Evolutionary conservation across 1,140 invertebrate species (phyloP).

Genomic region (Chelonus insularis): DNA sequence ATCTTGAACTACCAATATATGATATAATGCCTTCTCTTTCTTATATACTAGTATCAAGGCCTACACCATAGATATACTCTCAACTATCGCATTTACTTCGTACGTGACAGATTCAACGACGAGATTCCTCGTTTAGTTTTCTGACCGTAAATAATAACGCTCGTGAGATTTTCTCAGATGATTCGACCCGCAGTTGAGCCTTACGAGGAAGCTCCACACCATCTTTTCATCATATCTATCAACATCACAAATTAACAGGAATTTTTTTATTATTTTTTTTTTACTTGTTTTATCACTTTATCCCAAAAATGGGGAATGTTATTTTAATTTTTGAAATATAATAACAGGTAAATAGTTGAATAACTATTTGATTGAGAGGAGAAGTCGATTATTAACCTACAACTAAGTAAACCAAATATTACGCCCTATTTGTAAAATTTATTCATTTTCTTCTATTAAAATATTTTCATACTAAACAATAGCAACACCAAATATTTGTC

Average conservation of each 20-base stretch:
- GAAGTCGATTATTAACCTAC: no score
- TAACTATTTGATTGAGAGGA: no score
- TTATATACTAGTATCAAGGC: neutral
- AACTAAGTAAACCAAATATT: no score
- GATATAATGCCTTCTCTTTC: neutral
- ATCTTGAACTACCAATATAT: neutral
- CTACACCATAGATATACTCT: slow-evolving; percentile 2
- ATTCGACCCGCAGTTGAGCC: slow-evolving; percentile 29
- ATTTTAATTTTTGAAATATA: no score
- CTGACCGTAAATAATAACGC: slow-evolving; percentile 32
- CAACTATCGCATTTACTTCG: slow-evolving; percentile 26
- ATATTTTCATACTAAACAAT: no score
- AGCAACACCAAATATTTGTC: no score
- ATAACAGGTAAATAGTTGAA: no score
- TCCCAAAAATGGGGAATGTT: no score
- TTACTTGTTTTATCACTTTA: no score
- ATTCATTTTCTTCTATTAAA: no score
- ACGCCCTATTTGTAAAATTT: no score
- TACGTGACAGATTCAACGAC: slow-evolving; percentile 33
- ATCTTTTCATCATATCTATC: slow-evolving; percentile 18
- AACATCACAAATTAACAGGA: slow-evolving; percentile 22
- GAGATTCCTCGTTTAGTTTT: slow-evolving; percentile 31
- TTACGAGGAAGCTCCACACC: slow-evolving; percentile 4
- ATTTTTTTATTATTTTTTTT: slow-evolving; percentile 16
- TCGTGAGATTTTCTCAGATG: slow-evolving; percentile 34